Percentiles rank a stretch among this genome's conserved stretches.
Conservation (phyloP, 2,888 invertebrate species). For the Sipha maydis region DNA sequence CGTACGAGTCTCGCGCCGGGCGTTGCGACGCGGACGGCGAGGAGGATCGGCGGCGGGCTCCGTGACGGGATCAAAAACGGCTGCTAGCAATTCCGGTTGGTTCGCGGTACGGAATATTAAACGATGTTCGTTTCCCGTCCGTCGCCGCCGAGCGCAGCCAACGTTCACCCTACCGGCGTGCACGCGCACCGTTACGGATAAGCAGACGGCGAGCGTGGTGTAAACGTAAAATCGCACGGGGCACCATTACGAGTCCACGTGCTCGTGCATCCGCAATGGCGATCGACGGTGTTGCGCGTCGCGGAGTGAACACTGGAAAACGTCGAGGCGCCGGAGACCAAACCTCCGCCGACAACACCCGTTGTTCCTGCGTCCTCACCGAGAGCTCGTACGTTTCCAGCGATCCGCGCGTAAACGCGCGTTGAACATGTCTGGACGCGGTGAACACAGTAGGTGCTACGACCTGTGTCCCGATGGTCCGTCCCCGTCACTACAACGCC, state of each 20-base stretch:
- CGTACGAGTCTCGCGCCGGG: background rate
- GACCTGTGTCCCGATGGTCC: too few species aligned
- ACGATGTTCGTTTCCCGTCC: background rate
- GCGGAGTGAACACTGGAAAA: conserved; percentile 8
- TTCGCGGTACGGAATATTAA: conserved; percentile 53
- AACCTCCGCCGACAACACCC: too few species aligned
- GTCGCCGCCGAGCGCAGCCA: background rate
- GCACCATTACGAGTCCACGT: background rate
- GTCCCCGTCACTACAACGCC: too few species aligned
- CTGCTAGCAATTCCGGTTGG: conserved; percentile 42
- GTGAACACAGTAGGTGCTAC: too few species aligned
- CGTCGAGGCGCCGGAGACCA: background rate
- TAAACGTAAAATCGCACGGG: too few species aligned
- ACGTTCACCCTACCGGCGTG: background rate
- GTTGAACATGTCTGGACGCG: too few species aligned
- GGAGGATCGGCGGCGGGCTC: background rate
- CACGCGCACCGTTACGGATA: background rate
- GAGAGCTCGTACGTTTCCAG: too few species aligned
- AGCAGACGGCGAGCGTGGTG: too few species aligned
- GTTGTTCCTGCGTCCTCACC: too few species aligned
- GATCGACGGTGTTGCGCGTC: background rate
- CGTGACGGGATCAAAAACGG: conserved; percentile 53
- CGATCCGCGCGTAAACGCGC: too few species aligned
- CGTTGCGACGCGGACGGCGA: background rate
- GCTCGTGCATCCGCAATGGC: too few species aligned